A percentile compares a stretch with the other conserved stretches of the same genome.
Evolutionary conservation across 2,797 vertebrate genomes (phyloP).

Genomic region (Rhabdomys pumilio): DNA sequence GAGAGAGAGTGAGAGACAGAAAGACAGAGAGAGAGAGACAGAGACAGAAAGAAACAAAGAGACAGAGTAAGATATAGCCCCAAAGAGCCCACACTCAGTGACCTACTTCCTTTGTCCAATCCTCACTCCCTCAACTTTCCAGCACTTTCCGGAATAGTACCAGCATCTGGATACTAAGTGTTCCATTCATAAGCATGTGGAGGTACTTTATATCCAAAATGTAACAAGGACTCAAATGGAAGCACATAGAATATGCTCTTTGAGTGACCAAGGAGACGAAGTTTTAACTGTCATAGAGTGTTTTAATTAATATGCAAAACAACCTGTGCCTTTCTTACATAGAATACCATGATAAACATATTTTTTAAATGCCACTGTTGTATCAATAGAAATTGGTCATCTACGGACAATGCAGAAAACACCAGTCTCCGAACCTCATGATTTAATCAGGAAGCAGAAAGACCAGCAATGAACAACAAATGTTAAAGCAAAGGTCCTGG

Average conservation of each 20-base stretch:
- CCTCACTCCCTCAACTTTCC: background rate
- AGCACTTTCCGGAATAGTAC: background rate
- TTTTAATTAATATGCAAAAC: constrained; percentile 33
- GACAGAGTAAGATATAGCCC: background rate
- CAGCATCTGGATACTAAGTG: too few species aligned
- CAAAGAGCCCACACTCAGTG: background rate
- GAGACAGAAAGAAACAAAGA: too few species aligned
- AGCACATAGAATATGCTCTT: background rate
- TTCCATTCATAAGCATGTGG: background rate
- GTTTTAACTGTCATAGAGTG: background rate
- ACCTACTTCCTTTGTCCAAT: background rate
- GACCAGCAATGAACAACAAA: background rate
- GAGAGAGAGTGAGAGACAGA: too few species aligned
- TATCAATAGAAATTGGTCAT: constrained; percentile 18
- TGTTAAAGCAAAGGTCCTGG: background rate
- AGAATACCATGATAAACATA: background rate
- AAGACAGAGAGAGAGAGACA: too few species aligned
- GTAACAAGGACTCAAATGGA: background rate
- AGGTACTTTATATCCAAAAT: background rate
- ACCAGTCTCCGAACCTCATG: background rate
- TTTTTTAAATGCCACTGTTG: background rate
- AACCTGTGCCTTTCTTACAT: background rate
- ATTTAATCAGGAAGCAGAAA: background rate
- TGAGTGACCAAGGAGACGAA: background rate
- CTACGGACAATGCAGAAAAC: background rate